Percentiles rank a stretch among this genome's conserved stretches.
These are phyloP conservation scores for Scaptomyza montana DNA, from an alignment of 1,140 invertebrate genomes.

Conservation along the genomic window DNA sequence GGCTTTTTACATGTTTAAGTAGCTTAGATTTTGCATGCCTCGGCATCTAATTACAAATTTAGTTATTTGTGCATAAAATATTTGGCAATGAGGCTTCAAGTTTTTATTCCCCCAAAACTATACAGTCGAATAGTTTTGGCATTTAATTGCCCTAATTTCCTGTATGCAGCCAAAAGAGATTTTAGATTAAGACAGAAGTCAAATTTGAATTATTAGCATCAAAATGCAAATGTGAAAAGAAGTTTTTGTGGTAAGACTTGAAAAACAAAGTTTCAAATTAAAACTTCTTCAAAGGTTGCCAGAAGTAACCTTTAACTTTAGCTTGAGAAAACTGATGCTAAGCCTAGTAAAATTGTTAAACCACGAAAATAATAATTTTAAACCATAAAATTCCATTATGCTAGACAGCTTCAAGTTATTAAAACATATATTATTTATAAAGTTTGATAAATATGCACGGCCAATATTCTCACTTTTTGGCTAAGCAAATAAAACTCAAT, in stretches of 20 bases:
- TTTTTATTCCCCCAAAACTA: constrained; percentile 19
- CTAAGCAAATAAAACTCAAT: not conserved
- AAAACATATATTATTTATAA: no score
- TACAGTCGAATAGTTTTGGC: constrained; percentile 40
- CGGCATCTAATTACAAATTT: constrained; percentile 53
- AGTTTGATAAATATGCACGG: no score
- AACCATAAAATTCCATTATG: no score
- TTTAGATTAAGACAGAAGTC: not conserved
- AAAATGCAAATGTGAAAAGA: not conserved
- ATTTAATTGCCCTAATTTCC: constrained; percentile 46
- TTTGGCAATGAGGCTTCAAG: constrained; percentile 18
- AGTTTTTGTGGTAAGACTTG: not conserved
- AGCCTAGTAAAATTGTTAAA: not conserved
- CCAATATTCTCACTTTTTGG: not conserved
- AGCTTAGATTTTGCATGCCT: constrained; percentile 24
- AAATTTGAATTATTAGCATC: not conserved
- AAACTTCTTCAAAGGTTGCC: not conserved
- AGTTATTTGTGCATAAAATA: constrained; percentile 73
- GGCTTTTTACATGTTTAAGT: constrained; percentile 46
- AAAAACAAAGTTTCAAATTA: not conserved
- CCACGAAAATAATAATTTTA: no score
- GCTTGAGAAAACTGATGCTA: no score
- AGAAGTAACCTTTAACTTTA: not conserved
- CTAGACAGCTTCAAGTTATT: no score
- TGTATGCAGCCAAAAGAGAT: constrained; percentile 8